phyloP scores from a whole-genome alignment of 2,113 vertebrate genomes.

The Gadus macrocephalus region DNA sequence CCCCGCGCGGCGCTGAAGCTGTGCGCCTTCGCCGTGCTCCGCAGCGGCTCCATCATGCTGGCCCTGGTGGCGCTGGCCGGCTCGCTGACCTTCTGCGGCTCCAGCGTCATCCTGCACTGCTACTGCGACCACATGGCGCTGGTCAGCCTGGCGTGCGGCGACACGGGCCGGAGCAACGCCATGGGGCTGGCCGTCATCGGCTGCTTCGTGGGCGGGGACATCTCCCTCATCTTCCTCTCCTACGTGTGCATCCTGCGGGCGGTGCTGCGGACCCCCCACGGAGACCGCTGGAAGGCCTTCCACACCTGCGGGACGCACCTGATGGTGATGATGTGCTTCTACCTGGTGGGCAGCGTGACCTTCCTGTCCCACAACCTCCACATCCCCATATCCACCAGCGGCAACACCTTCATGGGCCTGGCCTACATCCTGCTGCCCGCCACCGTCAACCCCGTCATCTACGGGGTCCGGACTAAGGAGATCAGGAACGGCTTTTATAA shows the following conservation, averaged over 20 bases:
- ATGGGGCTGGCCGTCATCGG: slow-evolving; percentile 65
- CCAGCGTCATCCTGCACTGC: slow-evolving; percentile 62
- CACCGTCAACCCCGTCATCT: slow-evolving; percentile 72
- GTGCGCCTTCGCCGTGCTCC: slow-evolving; percentile 57
- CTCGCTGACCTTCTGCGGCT: slow-evolving; percentile 64
- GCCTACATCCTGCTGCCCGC: slow-evolving; percentile 74
- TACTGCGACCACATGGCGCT: slow-evolving; percentile 79
- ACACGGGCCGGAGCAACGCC: slow-evolving; percentile 33
- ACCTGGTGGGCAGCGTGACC: slow-evolving; percentile 72
- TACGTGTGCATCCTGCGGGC: slow-evolving; percentile 66
- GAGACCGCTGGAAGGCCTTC: slow-evolving; percentile 69
- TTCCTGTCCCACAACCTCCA: slow-evolving; percentile 69
- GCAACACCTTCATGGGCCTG: slow-evolving; percentile 72
- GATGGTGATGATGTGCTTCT: slow-evolving; percentile 72
- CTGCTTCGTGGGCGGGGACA: slow-evolving; percentile 71
- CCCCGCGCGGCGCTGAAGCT: slow-evolving; percentile 39
- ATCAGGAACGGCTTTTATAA: slow-evolving; percentile 59
- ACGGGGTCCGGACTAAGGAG: slow-evolving; percentile 73
- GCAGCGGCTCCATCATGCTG: slow-evolving; percentile 64
- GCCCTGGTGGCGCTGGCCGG: slow-evolving; percentile 60
- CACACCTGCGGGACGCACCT: slow-evolving; percentile 77
- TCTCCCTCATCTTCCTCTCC: slow-evolving; percentile 67
- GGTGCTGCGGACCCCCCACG: slow-evolving; percentile 43
- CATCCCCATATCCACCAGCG: slow-evolving; percentile 55
- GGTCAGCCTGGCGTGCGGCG: slow-evolving; percentile 68